Base-by-base conservation (phyloP, 1,140 invertebrate species). In the Drosophila lowei region DNA sequence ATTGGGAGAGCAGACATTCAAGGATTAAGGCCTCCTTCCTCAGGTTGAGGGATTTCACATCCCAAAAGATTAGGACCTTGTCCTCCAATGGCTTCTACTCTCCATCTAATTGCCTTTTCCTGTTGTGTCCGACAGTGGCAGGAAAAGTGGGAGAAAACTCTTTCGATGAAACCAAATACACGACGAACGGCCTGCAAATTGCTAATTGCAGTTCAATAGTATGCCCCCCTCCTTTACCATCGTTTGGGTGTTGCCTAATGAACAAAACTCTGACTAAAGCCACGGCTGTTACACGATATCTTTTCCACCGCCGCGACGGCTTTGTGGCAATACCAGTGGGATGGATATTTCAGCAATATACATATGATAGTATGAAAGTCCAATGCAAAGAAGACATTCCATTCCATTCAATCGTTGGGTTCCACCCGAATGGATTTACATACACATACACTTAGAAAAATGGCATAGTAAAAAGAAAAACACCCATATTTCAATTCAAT, bases 121-220 rank as follows among this genome's bases (percentile, higher is more conserved):
- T 71, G 66, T 71, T 50, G 54, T 21, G 6, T 15, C 16, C 46
- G 11, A 13, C 34, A 38, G 11, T 11, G 13, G 16, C 0, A 23
- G 18, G 9, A 2, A n/a, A n/a, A 48, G 25, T n/a, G 34, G 18
- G 1, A 3, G 18, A 18, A 41, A 23, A n/a, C 18, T 11, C 54
- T 25, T 21, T 61, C 23, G 18, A 8, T 16, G 61, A 65, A 67
- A 67, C 65, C 64, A 21, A 59, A 63, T 46, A 57, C 59, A 30
- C 50, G 38, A 67, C 50, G 16, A 38, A 47, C 68, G 49, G 50
- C 34, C 53, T 47, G 49, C 54, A 60, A 71, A 60, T 59, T 38
- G 67, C 66, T 71, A 71, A 71, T 71, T 71, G 66, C 48, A 52
- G 65, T 71, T 67, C 65, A 64, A 66, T 68, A 64, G 54, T 68